Conservation (phyloP, 2,113 vertebrate species). For the Triplophysa tibetana region DNA sequence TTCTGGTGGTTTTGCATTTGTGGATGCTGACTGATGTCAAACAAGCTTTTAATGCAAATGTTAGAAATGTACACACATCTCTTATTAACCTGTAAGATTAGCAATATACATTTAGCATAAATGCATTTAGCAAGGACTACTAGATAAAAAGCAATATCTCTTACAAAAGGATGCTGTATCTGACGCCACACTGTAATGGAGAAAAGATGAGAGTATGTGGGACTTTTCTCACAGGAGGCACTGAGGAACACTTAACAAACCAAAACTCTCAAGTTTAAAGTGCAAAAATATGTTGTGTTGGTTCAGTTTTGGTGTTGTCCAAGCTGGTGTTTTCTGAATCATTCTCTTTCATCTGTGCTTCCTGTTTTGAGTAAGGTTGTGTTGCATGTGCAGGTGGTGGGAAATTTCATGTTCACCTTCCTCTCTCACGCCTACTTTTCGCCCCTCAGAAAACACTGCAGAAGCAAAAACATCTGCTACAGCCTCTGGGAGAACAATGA, state of each 20-base stretch:
- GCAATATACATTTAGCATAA: too few species aligned
- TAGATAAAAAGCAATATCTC: background rate
- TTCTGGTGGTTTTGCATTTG: background rate
- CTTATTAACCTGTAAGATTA: background rate
- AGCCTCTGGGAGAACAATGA: conserved; percentile 41
- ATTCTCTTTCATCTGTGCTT: conserved; percentile 27
- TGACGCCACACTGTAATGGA: background rate
- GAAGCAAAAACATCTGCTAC: conserved; percentile 47
- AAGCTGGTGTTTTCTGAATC: conserved; percentile 6
- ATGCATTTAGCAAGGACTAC: too few species aligned
- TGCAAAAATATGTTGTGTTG: background rate
- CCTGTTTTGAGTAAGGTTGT: conserved; percentile 28
- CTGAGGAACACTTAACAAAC: background rate
- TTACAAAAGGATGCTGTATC: background rate
- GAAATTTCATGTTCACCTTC: conserved; percentile 34
- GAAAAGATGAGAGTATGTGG: background rate
- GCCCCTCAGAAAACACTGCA: conserved; percentile 17
- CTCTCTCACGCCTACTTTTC: conserved; percentile 26
- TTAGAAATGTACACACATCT: background rate
- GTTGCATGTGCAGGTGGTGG: conserved; percentile 37
- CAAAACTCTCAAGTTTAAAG: background rate
- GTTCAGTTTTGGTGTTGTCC: conserved; percentile 3
- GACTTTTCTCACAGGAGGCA: too few species aligned
- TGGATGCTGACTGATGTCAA: background rate
- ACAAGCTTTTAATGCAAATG: background rate